phyloP scores from a whole-genome alignment of 2,888 invertebrate genomes.

The Urechis unicinctus region DNA sequence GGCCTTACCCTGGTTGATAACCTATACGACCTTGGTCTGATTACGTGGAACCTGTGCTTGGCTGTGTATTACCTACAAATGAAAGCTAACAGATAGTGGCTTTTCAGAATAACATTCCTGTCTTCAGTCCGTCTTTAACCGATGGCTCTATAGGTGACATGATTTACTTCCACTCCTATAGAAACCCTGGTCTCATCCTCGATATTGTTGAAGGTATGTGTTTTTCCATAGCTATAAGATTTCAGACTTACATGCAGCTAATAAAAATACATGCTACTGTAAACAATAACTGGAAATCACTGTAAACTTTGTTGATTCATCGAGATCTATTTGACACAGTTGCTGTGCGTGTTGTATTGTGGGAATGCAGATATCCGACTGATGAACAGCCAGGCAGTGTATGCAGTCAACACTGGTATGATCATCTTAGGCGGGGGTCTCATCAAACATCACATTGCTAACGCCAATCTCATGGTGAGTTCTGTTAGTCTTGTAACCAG shows the following conservation, averaged over 20 bases:
- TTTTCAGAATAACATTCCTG: constrained; percentile 79
- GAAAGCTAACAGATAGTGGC: no score
- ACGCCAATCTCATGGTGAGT: constrained; percentile 92
- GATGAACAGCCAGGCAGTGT: constrained; percentile 89
- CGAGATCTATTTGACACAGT: not conserved
- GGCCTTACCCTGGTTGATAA: no score
- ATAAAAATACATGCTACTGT: no score
- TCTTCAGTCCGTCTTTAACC: constrained; percentile 94
- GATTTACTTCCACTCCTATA: constrained; percentile 97
- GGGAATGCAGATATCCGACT: constrained; percentile 66
- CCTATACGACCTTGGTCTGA: no score
- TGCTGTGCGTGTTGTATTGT: not conserved
- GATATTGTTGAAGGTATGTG: constrained; percentile 77
- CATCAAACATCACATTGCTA: constrained; percentile 98
- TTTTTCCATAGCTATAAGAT: not conserved
- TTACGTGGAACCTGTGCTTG: no score
- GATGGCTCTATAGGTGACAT: constrained; percentile 95
- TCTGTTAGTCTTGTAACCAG: not conserved
- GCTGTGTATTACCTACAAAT: no score
- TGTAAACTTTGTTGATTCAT: not conserved
- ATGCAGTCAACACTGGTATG: constrained; percentile 88
- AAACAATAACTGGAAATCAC: not conserved
- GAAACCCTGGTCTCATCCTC: constrained; percentile 82
- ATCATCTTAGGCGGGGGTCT: constrained; percentile 93
- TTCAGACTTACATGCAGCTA: no score